These are phyloP conservation scores for Nymphalis io DNA, from an alignment of 1,140 invertebrate species.

Conservation along the genomic window DNA sequence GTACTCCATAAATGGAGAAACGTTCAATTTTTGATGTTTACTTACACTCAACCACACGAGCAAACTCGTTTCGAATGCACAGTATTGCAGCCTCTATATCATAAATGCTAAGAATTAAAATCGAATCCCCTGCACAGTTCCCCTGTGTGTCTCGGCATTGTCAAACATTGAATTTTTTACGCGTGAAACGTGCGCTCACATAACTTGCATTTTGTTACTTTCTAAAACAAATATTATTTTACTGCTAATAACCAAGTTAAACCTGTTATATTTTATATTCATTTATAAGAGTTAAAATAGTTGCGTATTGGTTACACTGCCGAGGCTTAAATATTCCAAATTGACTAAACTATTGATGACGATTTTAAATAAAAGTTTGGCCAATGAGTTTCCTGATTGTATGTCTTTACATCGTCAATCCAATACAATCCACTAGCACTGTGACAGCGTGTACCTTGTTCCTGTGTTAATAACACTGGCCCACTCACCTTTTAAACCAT, in stretches of 20 bases:
- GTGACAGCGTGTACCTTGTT: too few relatives aligned
- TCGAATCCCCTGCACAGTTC: neutral
- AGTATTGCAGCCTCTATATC: neutral
- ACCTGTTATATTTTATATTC: neutral
- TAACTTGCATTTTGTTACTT: constrained; percentile 21
- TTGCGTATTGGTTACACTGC: neutral
- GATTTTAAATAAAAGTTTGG: too few relatives aligned
- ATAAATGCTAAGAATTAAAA: neutral
- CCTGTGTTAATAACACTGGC: too few relatives aligned
- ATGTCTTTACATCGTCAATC: too few relatives aligned
- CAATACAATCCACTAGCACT: too few relatives aligned
- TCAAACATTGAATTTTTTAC: constrained; percentile 32
- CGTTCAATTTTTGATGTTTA: constrained; percentile 28
- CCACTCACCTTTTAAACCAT: too few relatives aligned
- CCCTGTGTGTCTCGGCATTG: neutral
- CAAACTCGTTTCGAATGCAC: neutral
- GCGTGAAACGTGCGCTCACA: constrained; percentile 25
- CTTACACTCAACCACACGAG: constrained; percentile 7
- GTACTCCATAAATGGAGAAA: constrained; percentile 25
- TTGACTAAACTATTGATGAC: neutral
- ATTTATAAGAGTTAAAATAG: neutral
- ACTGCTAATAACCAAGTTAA: constrained; percentile 5
- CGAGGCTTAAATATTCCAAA: neutral
- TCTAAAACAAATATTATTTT: constrained; percentile 11
- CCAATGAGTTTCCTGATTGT: too few relatives aligned